These are phyloP conservation scores for Tenthredo amoena DNA, from an alignment of 2,888 invertebrate species.

Conservation along the genomic window DNA sequence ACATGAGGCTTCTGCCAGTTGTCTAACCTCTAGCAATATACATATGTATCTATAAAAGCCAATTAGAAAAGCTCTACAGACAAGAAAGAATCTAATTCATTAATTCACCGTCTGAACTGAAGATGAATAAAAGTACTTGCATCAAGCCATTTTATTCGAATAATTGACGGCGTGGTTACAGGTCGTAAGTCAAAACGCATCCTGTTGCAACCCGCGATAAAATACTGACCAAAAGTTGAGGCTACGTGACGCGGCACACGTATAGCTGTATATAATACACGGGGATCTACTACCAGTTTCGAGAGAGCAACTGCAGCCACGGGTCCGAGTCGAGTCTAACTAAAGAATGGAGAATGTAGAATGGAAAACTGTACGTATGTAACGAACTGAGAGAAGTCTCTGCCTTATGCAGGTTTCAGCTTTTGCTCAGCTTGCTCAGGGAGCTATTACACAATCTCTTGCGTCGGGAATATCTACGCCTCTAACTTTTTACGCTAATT, in stretches of 20 bases:
- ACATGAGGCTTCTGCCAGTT: background rate
- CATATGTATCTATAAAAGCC: background rate
- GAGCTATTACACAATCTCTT: background rate
- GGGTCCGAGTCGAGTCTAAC: background rate
- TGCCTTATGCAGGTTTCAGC: constrained; percentile 1
- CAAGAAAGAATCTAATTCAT: background rate
- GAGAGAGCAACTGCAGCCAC: background rate
- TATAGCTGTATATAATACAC: background rate
- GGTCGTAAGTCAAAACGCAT: constrained; percentile 18
- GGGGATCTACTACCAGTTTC: background rate
- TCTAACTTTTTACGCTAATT: background rate
- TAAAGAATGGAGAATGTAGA: background rate
- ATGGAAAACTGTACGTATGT: background rate
- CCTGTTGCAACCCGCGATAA: background rate
- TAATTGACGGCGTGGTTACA: background rate
- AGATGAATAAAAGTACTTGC: background rate
- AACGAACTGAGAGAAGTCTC: background rate
- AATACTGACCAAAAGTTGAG: background rate
- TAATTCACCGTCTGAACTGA: background rate
- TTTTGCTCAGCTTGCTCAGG: background rate
- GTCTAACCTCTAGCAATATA: background rate
- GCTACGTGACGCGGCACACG: constrained; percentile 37
- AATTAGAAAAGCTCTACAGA: background rate
- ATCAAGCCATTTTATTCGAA: background rate
- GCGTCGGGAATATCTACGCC: background rate